These are phyloP conservation scores for Parapsyche elsis DNA, from an alignment of 1,140 invertebrate species.

Conservation along the genomic window DNA sequence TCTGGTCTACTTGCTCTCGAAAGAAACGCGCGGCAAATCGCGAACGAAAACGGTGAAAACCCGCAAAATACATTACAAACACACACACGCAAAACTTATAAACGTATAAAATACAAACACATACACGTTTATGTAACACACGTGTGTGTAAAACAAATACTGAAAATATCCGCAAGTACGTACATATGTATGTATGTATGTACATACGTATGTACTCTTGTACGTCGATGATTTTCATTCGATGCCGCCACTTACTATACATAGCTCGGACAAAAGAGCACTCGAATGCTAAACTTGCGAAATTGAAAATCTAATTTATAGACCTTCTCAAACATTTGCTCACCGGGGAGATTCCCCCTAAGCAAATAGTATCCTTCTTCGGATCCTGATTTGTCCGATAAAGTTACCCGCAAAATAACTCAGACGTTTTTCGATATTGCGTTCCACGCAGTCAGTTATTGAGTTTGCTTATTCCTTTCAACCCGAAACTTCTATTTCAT, in stretches of 20 bases:
- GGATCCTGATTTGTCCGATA: constrained; percentile 46
- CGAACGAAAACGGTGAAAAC: constrained; percentile 26
- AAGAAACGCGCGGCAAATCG: constrained; percentile 37
- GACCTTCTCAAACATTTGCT: constrained; percentile 46
- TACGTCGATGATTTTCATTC: background rate
- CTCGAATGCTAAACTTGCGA: constrained; percentile 46
- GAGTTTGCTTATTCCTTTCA: constrained; percentile 48
- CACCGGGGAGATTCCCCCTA: constrained; percentile 40
- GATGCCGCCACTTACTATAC: background rate
- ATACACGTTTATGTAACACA: too few species aligned
- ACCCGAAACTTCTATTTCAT: constrained; percentile 46
- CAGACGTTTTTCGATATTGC: constrained; percentile 47
- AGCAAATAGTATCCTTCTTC: constrained; percentile 47
- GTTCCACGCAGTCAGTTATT: constrained; percentile 39
- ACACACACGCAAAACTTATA: background rate
- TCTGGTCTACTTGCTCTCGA: constrained; percentile 41
- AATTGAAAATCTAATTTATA: constrained; percentile 49
- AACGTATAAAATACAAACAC: too few species aligned
- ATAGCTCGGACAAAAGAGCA: constrained; percentile 21
- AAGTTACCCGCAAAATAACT: constrained; percentile 47
- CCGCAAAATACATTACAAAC: constrained; percentile 36
- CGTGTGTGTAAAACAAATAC: background rate
- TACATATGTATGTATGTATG: background rate
- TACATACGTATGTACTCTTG: background rate
- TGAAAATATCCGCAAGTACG: background rate